Conservation (phyloP, 2,888 invertebrate genomes). For the Calephelis perditalis region DNA sequence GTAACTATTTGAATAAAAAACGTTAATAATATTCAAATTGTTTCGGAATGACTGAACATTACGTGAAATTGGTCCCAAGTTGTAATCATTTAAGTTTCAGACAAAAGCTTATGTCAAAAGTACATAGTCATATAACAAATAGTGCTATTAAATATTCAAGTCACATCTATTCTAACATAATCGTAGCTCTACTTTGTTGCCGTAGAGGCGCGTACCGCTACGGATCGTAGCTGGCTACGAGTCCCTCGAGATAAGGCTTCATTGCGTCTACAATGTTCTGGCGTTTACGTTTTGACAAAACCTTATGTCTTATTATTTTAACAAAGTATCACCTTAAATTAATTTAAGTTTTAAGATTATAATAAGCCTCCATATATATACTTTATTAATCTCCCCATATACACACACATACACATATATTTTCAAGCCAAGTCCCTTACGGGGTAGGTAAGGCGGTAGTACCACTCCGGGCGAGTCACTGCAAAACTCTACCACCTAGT, state of each 20-base stretch:
- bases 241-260: conserved; percentile 60
- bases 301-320: conserved; percentile 56
- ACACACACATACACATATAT: no score
- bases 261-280: conserved; percentile 52
- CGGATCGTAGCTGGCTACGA: conserved; percentile 65
- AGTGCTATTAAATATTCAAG: conserved; percentile 22
- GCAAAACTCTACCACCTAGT: no score
- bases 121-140: conserved; percentile 6
- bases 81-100: neutral
- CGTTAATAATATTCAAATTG: neutral
- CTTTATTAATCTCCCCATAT: no score
- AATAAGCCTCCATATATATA: no score
- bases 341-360: no score
- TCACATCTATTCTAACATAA: conserved; percentile 27
- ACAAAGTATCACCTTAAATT: conserved; percentile 39
- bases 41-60: neutral
- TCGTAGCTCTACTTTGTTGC: conserved; percentile 53
- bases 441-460: no score
- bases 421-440: no score
- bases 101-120: neutral
- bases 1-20: no score
- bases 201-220: conserved; percentile 59
- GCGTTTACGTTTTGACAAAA: conserved; percentile 51
- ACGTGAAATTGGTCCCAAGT: neutral
- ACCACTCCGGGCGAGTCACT: no score